phyloP scores from a whole-genome alignment of 2,888 invertebrate genomes.

The Eilema sororculum region DNA sequence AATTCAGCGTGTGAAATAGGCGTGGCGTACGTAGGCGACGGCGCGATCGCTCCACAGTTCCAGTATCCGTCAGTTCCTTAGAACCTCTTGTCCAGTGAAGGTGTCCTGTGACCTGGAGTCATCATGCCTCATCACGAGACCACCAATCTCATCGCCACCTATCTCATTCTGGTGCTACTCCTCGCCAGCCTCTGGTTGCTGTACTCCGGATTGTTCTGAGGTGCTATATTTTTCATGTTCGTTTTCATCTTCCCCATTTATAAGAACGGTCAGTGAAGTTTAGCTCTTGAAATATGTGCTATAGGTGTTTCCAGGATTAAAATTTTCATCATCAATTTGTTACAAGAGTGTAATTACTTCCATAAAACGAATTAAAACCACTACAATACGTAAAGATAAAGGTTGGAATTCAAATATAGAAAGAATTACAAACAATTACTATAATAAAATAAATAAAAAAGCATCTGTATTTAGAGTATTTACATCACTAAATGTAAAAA shows the following conservation, averaged over 20 bases:
- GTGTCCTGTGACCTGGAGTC: conserved; percentile 59
- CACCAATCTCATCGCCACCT: conserved; percentile 90
- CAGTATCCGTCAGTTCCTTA: conserved; percentile 71
- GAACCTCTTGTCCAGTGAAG: conserved; percentile 75
- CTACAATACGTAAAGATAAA: background rate
- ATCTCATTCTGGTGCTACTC: conserved; percentile 89
- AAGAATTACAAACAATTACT: conserved; percentile 19
- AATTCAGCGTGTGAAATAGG: conserved; percentile 64
- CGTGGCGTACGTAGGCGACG: conserved; percentile 68
- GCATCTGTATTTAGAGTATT: conserved; percentile 18
- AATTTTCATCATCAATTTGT: background rate
- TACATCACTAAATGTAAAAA: conserved; percentile 33
- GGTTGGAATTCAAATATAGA: background rate
- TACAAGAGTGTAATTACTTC: background rate
- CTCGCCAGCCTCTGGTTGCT: conserved; percentile 90
- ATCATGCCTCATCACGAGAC: conserved; percentile 88
- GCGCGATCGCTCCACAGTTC: conserved; percentile 55
- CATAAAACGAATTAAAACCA: background rate
- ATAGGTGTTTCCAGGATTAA: background rate
- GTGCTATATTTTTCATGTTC: conserved; percentile 57
- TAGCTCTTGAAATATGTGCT: background rate
- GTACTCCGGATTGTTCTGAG: conserved; percentile 88
- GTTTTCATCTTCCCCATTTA: conserved; percentile 10
- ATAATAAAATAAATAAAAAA: conserved; percentile 27
- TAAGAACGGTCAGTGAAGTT: background rate